A percentile compares a stretch with the other conserved stretches of the same genome.
These are phyloP conservation scores for Cotesia congregata DNA, from an alignment of 2,888 invertebrate genomes.

Conservation along the genomic window DNA sequence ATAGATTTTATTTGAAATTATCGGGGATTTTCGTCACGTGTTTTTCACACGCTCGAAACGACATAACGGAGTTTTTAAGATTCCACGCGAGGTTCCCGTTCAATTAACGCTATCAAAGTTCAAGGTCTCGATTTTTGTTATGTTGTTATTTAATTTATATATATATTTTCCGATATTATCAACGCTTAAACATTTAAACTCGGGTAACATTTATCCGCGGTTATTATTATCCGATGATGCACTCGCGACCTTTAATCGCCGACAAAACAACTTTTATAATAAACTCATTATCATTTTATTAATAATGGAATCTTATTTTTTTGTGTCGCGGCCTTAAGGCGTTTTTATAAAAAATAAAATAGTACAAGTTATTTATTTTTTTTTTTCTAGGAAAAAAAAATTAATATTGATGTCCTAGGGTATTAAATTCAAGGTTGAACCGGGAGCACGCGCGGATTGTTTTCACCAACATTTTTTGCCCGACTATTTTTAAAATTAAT, in stretches of 20 bases:
- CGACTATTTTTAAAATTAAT: not conserved
- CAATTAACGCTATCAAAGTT: constrained; percentile 42
- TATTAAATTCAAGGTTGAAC: constrained; percentile 18
- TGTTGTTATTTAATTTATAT: constrained; percentile 20
- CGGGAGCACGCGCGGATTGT: not conserved
- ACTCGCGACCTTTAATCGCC: not conserved
- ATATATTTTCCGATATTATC: constrained; percentile 1
- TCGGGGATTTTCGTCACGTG: constrained; percentile 38
- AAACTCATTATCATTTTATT: constrained; percentile 3
- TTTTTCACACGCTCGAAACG: constrained; percentile 28
- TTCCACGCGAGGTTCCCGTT: constrained; percentile 37
- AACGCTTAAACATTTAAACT: not conserved
- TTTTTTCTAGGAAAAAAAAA: not conserved
- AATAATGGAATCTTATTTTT: constrained; percentile 7
- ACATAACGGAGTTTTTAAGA: constrained; percentile 41
- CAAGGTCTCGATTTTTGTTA: constrained; percentile 37
- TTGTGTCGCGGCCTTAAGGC: not conserved
- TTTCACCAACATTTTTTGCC: not conserved
- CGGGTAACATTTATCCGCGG: not conserved
- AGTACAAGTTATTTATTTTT: not conserved
- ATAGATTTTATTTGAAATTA: not conserved
- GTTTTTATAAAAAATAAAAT: not conserved
- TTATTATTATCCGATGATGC: not conserved
- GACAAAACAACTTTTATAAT: constrained; percentile 11
- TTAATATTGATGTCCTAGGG: not conserved